A percentile compares a stretch with the other conserved stretches of the same genome.
Evolutionary conservation across 2,888 invertebrate species (phyloP).

Genomic region (Ferdinandea cuprea): DNA sequence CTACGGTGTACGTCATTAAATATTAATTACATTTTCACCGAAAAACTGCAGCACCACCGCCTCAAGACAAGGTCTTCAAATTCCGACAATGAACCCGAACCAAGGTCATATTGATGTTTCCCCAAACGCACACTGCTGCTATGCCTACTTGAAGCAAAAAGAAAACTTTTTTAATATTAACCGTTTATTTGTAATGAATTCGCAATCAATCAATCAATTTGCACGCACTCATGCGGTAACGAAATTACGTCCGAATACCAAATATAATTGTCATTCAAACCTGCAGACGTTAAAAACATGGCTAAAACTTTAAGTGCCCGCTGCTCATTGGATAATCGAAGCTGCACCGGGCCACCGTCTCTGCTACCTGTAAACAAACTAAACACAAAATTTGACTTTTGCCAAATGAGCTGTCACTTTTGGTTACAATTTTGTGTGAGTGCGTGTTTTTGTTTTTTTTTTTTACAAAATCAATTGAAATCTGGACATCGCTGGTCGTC

Average conservation of each 20-base stretch:
- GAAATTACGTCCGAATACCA: conserved; percentile 11
- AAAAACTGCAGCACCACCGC: conserved; percentile 3
- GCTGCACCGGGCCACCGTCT: background rate
- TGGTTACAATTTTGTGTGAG: background rate
- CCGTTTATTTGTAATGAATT: conserved; percentile 23
- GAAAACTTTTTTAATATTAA: conserved; percentile 1
- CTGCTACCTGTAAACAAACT: background rate
- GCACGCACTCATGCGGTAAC: conserved; percentile 43
- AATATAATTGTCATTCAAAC: conserved; percentile 31
- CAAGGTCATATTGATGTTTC: conserved; percentile 41
- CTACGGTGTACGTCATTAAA: conserved; percentile 24
- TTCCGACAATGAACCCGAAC: conserved; percentile 57
- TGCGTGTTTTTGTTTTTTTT: background rate
- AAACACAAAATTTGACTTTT: conserved; percentile 32
- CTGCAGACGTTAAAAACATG: conserved; percentile 7
- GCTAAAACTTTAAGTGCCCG: background rate
- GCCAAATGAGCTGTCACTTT: conserved; percentile 54
- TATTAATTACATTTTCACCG: conserved; percentile 24
- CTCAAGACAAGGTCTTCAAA: conserved; percentile 38
- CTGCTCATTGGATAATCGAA: conserved; percentile 8
- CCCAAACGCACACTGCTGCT: too few relatives aligned
- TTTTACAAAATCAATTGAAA: background rate
- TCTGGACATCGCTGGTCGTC: conserved; percentile 9
- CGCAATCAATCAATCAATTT: conserved; percentile 38
- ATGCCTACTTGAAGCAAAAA: background rate